Base-by-base conservation (phyloP, 2,797 vertebrate species). In the Cacajao melanocephalus region DNA sequence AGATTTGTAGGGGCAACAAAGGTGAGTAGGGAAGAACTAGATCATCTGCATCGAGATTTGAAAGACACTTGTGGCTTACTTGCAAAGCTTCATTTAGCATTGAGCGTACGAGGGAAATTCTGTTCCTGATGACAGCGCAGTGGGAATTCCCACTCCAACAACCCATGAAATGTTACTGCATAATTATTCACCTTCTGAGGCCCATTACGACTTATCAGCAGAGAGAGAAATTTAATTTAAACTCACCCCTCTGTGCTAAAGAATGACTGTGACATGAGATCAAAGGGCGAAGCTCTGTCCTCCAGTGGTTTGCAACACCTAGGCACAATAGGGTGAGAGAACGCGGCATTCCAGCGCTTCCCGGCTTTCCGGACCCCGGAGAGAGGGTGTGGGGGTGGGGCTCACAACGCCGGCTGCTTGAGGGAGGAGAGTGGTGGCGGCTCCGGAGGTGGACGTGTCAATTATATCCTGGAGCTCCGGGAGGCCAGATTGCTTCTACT, bases 161-260 rank as follows among this genome's bases (percentile, higher is more conserved):
- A 97, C 91, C 98, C 98, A 96, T 98, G 98, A 98, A 97, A 98
- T 97, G 98, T 97, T 98, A 97, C 97, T 97, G 98, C 97, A 98
- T 98, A 98, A 98, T 98, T 96, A 98, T 98, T 97, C 98, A 97
- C 98, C 98, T 98, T 98, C 98, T 88, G 98, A 97, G 97, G 95
- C 98, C 98, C 97, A 98, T 98, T 98, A 98, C 97, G 97, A 98
- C 93, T 98, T 98, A 98, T 98, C 98, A 97, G 97, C 95, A 94
- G 95, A 98, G 98, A 97, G 97, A 98, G 98, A 98, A 98, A 98
- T 98, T 98, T 98, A 98, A 98, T 98, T 98, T 97, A 97, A 97
- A 97, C 97, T 98, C 98, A 95, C 97, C 97, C 97, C 97, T 98
- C 97, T 92, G 98, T 93, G 97, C 97, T 96, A 97, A 96, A 96